Base-by-base conservation (phyloP, 2,113 vertebrate genomes). In the Burhinus bistriatus region DNA sequence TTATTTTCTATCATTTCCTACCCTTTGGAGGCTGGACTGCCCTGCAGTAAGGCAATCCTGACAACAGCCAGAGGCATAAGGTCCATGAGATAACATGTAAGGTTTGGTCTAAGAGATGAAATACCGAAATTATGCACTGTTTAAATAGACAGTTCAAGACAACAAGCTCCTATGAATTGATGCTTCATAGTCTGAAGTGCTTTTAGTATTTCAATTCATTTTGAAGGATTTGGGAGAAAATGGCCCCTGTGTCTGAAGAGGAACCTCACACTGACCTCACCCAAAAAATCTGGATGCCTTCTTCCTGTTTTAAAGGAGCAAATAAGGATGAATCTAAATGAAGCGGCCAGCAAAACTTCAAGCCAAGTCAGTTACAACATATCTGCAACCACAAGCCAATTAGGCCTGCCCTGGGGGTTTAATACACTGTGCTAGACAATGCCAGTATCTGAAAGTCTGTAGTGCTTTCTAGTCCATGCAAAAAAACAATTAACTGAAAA, bases 351-450 rank as follows among this genome's bases (percentile, higher is more conserved):
- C 40, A 88, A 84, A 94, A 82, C 75, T 94, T 70, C 36, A 66
- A 79, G 92, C 75, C 92, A 90, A 90, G 70, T 71, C 83, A 71
- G 83, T 92, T 95, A 66, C 89, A 95, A 95, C 91, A 92, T 61
- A 85, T 88, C 71, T 85, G 55, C 51, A 90, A 79, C 76, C 89
- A 93, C 83, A 92, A 72, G 87, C 87, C 92, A 94, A 85, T 86
- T 82, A 85, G 75, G 45, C 22, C 70, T 92, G 65, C 75, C 82
- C 83, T 92, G 70, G 76, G 65, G 89, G 11, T 77, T 94, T 94
- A 83, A 88, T 75, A 75, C 75, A 90, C 65, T 32, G 55, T 38
- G 65, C 51, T 55, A 82, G 92, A 78, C 83, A 85, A 76, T 75
- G 79, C 55, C 58, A 65, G 75, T 45, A 65, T 94, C 73, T 94